Conservation (phyloP, 2,113 vertebrate species). For the Elephas maximus region DNA sequence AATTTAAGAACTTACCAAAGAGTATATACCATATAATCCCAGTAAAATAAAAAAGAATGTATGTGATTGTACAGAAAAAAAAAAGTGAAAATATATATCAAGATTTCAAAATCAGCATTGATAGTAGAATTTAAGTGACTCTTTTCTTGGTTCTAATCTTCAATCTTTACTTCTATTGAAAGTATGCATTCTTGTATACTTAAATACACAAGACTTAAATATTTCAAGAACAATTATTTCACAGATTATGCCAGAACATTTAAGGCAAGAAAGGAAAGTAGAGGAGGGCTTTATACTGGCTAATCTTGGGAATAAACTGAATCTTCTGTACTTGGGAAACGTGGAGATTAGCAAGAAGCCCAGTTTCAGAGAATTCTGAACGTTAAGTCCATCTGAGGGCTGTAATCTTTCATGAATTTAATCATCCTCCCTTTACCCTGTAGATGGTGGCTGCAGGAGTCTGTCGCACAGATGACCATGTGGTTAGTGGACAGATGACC, state of each 20-base stretch:
- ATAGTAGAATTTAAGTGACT: not conserved
- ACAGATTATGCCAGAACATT: not conserved
- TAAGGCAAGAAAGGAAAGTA: not conserved
- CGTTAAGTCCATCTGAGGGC: not conserved
- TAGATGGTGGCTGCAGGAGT: constrained; percentile 93
- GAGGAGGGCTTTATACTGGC: not conserved
- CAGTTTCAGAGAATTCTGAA: not conserved
- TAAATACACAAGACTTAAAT: not conserved
- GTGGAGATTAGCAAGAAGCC: not conserved
- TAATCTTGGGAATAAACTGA: not conserved
- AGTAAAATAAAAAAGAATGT: not conserved
- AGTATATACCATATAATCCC: not conserved
- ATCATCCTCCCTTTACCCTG: not conserved
- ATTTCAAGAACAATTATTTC: not conserved
- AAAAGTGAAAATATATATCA: not conserved
- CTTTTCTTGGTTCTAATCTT: not conserved
- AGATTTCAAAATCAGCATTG: constrained; percentile 13
- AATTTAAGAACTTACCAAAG: not conserved
- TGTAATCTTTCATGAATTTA: not conserved
- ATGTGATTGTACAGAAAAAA: not conserved
- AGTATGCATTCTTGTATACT: not conserved
- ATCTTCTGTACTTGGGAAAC: not conserved
- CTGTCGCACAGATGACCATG: constrained; percentile 90
- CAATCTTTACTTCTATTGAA: not conserved
- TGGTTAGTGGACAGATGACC: fast-evolving